Conservation (phyloP, 2,888 invertebrate species). For the Phaonia tiefii region DNA sequence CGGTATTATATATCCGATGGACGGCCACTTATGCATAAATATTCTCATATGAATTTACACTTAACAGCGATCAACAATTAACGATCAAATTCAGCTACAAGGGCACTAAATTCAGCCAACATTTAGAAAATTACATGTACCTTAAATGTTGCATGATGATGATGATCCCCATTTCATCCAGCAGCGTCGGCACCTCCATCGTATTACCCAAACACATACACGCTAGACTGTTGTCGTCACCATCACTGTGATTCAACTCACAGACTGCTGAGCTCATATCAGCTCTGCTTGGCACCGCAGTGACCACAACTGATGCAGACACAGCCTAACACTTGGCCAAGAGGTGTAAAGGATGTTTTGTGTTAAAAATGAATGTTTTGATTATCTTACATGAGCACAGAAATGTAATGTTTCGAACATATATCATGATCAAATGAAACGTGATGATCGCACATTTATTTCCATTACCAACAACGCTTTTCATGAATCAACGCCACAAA, state of each 20-base stretch:
- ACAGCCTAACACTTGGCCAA: background rate
- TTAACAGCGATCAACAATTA: conserved; percentile 27
- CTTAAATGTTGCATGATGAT: conserved; percentile 58
- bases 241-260: conserved; percentile 29
- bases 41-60: conserved; percentile 1
- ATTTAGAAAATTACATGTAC: conserved; percentile 31
- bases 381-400: conserved; percentile 66
- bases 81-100: conserved; percentile 49
- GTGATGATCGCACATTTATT: conserved; percentile 65
- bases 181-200: conserved; percentile 25
- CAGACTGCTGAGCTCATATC: conserved; percentile 24
- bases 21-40: conserved; percentile 27
- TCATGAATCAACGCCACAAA: conserved; percentile 21
- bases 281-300: conserved; percentile 17
- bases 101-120: conserved; percentile 42
- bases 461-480: conserved; percentile 43
- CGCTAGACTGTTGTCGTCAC: conserved; percentile 34
- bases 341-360: conserved; percentile 56
- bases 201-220: conserved; percentile 20
- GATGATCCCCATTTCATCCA: conserved; percentile 48
- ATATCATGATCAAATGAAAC: conserved; percentile 66
- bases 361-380: conserved; percentile 64
- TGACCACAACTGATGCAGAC: too few species aligned
- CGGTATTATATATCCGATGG: conserved; percentile 10
- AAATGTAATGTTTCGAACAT: conserved; percentile 63